Evolutionary conservation across 1,140 invertebrate genomes (phyloP), one percentile per base, ranked within the genome.

Genomic region (Drosophila paulistorum): DNA sequence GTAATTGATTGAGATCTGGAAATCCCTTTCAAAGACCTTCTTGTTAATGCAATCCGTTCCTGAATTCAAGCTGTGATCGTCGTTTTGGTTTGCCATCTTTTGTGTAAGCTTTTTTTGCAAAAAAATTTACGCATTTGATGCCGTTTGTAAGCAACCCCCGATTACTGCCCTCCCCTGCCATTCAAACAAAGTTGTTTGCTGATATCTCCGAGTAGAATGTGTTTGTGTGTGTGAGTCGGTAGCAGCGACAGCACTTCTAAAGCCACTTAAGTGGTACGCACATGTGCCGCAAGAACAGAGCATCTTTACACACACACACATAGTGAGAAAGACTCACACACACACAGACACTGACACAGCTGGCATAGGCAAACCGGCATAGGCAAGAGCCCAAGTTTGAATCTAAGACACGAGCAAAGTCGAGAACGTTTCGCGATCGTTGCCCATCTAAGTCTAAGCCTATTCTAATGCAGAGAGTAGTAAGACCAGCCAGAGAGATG

Each of bases 371-470:
- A 89, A 87, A 71, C 76, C 71, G 73, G 78, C 83, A 81, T 30
- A 67, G 74, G 83, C 83, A 76, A 69, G 72, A 79, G 73, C 68
- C 62, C 35, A 35, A 68, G 73, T 71, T 71, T 62, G 65, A 57
- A 64, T 68, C 68, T 62, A 59, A 70, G 69, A 35, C 75, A 77
- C 75, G 74, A 79, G 82, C 79, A 37, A 77, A 77, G 66, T 67
- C 66, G 55, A 77, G 74, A 77, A 77, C 73, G 54, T 70, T 76
- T 66, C 73, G 65, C 73, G 74, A 76, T 76, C 74, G 73, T 76
- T 76, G 59, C 83, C 74, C 83, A 77, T 65, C 81, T 80, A 84
- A 83, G 86, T 78, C 85, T 89, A 89, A 89, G 84, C 81, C 84
- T 65, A 89, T 89, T 89, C 84, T 89, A 89, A 89, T 89, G 82